These are phyloP conservation scores for Venusia cambrica DNA, from an alignment of 2,888 invertebrate genomes.

Conservation along the genomic window DNA sequence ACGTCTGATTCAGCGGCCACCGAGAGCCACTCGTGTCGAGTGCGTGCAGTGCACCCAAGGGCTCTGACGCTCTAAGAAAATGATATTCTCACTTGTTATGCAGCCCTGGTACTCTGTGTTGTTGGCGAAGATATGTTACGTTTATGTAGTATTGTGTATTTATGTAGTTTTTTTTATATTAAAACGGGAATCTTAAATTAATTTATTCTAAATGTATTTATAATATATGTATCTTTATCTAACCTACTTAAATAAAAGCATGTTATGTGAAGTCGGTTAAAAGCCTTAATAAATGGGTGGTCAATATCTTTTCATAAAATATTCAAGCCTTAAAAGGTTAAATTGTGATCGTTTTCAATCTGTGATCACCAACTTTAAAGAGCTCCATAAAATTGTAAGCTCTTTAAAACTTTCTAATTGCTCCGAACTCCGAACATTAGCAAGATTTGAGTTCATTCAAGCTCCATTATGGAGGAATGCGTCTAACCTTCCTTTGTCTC, in stretches of 20 bases:
- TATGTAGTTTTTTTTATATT: no score
- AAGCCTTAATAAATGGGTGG: no score
- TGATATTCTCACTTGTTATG: conserved; percentile 42
- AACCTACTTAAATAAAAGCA: no score
- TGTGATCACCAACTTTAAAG: conserved; percentile 24
- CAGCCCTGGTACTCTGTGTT: conserved; percentile 31
- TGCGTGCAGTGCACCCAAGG: conserved; percentile 21
- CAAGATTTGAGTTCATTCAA: conserved; percentile 29
- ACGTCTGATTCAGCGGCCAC: conserved; percentile 28
- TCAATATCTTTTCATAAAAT: conserved; percentile 3
- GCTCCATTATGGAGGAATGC: conserved; percentile 9
- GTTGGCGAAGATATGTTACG: not conserved
- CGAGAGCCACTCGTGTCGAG: conserved; percentile 27
- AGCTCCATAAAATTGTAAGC: conserved; percentile 35
- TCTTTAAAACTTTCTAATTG: conserved; percentile 33
- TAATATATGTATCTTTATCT: no score
- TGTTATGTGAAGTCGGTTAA: no score
- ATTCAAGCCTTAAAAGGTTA: not conserved
- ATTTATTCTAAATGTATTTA: no score
- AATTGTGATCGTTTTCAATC: conserved; percentile 12
- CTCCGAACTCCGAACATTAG: no score
- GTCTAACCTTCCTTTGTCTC: conserved; percentile 18
- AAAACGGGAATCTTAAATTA: no score
- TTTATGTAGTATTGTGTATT: no score
- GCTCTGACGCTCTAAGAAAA: conserved; percentile 30